Percentiles rank a stretch among this genome's conserved stretches.
These are phyloP conservation scores for Gryllus longicercus DNA, from an alignment of 2,888 invertebrate species.

Conservation along the genomic window DNA sequence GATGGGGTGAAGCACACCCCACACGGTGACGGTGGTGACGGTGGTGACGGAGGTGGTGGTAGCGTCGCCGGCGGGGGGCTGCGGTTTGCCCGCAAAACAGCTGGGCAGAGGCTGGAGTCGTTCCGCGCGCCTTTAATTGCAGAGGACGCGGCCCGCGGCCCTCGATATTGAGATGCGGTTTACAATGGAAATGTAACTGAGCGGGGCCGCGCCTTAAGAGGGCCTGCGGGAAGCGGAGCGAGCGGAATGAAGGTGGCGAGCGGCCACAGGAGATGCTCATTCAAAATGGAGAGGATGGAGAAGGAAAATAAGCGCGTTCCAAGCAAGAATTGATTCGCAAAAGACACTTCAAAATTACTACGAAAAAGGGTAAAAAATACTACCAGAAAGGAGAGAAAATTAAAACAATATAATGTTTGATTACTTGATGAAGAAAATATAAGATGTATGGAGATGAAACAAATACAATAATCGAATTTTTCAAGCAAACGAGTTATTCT, in stretches of 20 bases:
- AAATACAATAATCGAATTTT: too few species aligned
- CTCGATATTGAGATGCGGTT: conserved; percentile 3
- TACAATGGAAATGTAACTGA: neutral
- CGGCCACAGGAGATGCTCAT: neutral
- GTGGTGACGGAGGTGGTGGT: neutral
- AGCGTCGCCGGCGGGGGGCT: neutral
- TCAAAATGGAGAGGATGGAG: too few species aligned
- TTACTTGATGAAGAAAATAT: too few species aligned
- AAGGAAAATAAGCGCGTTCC: too few species aligned
- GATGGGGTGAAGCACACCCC: neutral
- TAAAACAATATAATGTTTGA: too few species aligned
- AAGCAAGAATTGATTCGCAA: too few species aligned
- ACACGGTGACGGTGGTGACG: neutral
- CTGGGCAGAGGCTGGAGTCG: neutral
- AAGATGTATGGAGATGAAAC: too few species aligned
- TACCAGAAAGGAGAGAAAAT: too few species aligned
- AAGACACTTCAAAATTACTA: too few species aligned
- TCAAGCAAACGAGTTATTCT: too few species aligned
- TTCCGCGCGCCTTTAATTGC: conserved; percentile 5
- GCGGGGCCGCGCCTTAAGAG: neutral
- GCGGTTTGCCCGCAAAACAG: conserved; percentile 1
- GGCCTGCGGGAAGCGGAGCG: neutral
- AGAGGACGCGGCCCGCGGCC: neutral
- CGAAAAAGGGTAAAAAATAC: too few species aligned
- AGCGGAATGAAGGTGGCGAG: neutral